These are phyloP conservation scores for Heteractis magnifica DNA, from an alignment of 92 coral and sea anemone species.

Conservation along the genomic window DNA sequence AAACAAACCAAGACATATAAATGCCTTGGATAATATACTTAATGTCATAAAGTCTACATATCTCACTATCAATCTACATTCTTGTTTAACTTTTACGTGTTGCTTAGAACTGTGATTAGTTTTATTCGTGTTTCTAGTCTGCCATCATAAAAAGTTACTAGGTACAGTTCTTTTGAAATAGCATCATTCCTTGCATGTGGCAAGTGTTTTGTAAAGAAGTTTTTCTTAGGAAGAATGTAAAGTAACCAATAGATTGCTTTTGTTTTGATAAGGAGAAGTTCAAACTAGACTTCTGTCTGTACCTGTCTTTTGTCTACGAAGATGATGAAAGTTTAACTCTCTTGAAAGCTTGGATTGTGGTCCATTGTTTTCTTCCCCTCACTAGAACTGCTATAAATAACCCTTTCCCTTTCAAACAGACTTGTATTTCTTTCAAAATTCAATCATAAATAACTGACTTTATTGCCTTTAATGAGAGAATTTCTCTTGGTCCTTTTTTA, in stretches of 20 bases:
- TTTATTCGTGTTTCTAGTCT: background rate
- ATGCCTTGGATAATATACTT: conserved; percentile 7
- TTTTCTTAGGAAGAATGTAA: conserved; percentile 2
- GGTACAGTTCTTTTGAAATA: background rate
- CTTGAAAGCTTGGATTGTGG: background rate
- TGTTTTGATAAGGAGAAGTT: conserved; percentile 7
- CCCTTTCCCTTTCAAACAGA: background rate
- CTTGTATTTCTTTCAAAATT: background rate
- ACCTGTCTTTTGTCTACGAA: conserved; percentile 3
- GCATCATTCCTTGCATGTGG: conserved; percentile 23
- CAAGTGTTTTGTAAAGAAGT: conserved; percentile 1
- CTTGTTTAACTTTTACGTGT: conserved; percentile 20
- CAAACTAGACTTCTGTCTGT: conserved; percentile 14
- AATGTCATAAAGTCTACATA: conserved; percentile 13
- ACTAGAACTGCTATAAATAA: conserved; percentile 10
- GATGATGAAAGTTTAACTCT: background rate
- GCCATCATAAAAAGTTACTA: conserved; percentile 5
- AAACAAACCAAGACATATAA: conserved; percentile 16
- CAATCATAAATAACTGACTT: background rate
- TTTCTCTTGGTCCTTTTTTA: background rate
- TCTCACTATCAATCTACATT: conserved; percentile 26
- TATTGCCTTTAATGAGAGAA: conserved; percentile 10
- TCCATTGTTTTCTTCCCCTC: conserved; percentile 11
- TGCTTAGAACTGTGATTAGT: conserved; percentile 7
- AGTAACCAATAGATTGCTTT: conserved; percentile 10